Evolutionary conservation across 2,797 vertebrate species (phyloP), one percentile per base, ranked within the genome.

Genomic region (Crocidura indochinensis): DNA sequence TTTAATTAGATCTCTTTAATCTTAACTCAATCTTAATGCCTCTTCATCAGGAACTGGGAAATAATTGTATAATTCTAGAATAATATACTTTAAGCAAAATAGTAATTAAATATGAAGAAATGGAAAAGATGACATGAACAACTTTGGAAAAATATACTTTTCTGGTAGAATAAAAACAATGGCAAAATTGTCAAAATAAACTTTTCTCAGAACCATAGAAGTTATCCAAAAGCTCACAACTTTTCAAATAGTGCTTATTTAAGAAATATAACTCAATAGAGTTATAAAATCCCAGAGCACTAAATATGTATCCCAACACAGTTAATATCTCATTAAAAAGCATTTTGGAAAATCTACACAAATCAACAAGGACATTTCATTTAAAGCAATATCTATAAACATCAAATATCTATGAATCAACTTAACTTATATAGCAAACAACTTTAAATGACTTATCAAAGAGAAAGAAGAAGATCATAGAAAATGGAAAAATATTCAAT

Each of bases 201-300:
- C 38, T 5, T 38, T 38, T 38, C 5, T 89, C 31, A 86, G 68
- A 93, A 87, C 17, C 26, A 31, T 87, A 71, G 31, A 72, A 90
- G 68, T 73, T 69, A 67, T 29, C n/a, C 71, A 87, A 89, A 92
- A 31, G 14, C 31, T 79, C 44, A 69, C 62, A 88, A 73, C 20
- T 89, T 73, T 69, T 69, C 76, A 89, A 73, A 22, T 22, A 69
- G 51, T 60, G 27, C 29, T 89, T 83, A 71, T 19, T 73, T 19
- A 88, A 87, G 65, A 81, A 73, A 96, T 87, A 73, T 8, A 6
- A 77, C 49, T 87, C 64, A 69, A 31, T 56, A 82, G 51, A 77
- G 14, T 38, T 38, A 38, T 38, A 38, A 38, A 38, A 38, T 38
- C 38, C 38, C 46, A 47, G 29, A 76, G 46, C 29, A 67, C 0